Percentiles rank a stretch among this genome's conserved stretches.
Conservation (phyloP, 2,888 invertebrate species). For the Nephrotoma appendiculata region DNA sequence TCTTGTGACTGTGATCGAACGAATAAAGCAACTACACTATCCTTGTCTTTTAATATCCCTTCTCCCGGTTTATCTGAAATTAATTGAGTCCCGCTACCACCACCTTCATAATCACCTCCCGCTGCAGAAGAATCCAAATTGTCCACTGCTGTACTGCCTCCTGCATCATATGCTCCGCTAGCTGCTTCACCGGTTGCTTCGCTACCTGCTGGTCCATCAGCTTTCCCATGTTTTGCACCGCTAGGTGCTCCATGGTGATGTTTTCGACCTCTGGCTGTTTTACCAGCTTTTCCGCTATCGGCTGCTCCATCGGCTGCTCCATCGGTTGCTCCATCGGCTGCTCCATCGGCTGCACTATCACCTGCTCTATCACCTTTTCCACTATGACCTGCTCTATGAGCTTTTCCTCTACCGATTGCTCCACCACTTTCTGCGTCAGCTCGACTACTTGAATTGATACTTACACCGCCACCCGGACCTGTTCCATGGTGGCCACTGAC, state of each 20-base stretch:
- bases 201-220: too few relatives aligned
- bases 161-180: too few relatives aligned
- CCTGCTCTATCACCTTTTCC: background rate
- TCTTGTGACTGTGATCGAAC: background rate
- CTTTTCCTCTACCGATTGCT: background rate
- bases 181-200: background rate
- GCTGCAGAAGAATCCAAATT: background rate
- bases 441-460: background rate
- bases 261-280: too few relatives aligned
- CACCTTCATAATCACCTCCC: background rate
- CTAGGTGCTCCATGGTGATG: too few relatives aligned
- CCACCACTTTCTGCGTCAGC: background rate
- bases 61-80: background rate
- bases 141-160: too few relatives aligned
- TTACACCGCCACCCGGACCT: background rate
- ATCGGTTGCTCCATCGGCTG: too few relatives aligned
- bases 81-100: background rate
- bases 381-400: background rate
- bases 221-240: too few relatives aligned
- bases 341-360: too few relatives aligned
- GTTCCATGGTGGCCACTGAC: background rate
- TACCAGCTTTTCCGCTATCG: background rate
- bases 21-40: background rate
- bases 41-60: background rate
- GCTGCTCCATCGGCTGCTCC: too few relatives aligned